A percentile compares a stretch with the other conserved stretches of the same genome.
phyloP scores from a whole-genome alignment of 2,888 invertebrate species.

The Ochlodes sylvanus region DNA sequence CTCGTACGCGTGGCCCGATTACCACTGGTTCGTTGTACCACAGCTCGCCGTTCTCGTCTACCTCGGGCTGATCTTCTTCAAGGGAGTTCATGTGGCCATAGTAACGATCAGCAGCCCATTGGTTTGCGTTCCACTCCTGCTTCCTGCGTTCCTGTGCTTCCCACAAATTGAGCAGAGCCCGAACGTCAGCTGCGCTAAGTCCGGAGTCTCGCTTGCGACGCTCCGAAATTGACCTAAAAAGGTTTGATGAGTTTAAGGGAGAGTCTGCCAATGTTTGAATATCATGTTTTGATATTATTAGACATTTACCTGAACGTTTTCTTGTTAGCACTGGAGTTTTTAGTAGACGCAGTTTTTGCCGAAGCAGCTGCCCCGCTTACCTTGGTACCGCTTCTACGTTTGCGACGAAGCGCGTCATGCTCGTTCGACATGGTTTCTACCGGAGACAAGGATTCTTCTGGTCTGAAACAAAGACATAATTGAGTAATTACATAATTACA shows the following conservation, averaged over 20 bases:
- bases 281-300: constrained; percentile 21
- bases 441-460: constrained; percentile 67
- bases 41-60: constrained; percentile 82
- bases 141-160: constrained; percentile 85
- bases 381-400: constrained; percentile 76
- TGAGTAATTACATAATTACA: neutral
- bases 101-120: constrained; percentile 72
- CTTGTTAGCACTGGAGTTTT: constrained; percentile 77
- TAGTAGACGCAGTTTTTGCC: constrained; percentile 76
- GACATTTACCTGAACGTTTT: constrained; percentile 74
- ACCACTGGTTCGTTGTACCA: constrained; percentile 86
- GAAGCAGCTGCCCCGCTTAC: constrained; percentile 78
- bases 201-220: constrained; percentile 86
- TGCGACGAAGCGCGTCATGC: constrained; percentile 67
- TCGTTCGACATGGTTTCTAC: constrained; percentile 66
- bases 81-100: constrained; percentile 68
- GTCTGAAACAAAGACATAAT: constrained; percentile 53
- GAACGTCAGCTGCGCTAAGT: constrained; percentile 86
- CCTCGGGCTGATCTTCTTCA: constrained; percentile 80
- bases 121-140: constrained; percentile 78
- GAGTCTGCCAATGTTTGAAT: neutral
- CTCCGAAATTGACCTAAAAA: constrained; percentile 70
- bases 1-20: constrained; percentile 72
- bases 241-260: neutral
- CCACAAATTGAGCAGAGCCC: constrained; percentile 85